phyloP scores from a whole-genome alignment of 2,797 vertebrate species.

The Pelobates cultripes region DNA sequence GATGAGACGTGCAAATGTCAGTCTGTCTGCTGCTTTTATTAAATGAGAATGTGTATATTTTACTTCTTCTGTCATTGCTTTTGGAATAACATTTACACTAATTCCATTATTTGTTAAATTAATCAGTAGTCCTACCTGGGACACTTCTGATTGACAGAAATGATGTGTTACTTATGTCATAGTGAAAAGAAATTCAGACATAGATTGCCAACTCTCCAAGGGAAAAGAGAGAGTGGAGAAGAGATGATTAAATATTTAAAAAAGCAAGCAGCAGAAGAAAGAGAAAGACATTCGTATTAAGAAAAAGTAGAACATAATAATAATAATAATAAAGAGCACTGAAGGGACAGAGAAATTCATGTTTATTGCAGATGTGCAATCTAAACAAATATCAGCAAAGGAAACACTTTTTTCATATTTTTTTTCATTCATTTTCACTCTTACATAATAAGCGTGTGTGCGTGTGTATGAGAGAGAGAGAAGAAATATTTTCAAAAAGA shows the following conservation, averaged over 20 bases:
- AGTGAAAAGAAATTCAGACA: background rate
- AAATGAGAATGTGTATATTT: no score
- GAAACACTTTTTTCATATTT: slow-evolving; percentile 14
- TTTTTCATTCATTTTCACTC: no score
- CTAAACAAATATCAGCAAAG: slow-evolving; percentile 9
- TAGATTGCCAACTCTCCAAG: slow-evolving; percentile 16
- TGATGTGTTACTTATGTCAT: slow-evolving; percentile 11
- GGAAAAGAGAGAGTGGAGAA: background rate
- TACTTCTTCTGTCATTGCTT: no score
- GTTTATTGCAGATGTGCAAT: slow-evolving; percentile 3
- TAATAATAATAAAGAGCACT: background rate
- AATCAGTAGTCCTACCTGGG: background rate
- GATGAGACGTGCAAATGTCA: background rate
- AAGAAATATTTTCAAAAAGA: slow-evolving; percentile 36
- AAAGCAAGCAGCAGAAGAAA: background rate
- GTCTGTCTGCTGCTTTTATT: background rate
- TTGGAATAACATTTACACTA: slow-evolving; percentile 4
- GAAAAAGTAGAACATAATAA: slow-evolving; percentile 3
- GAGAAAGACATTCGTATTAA: background rate
- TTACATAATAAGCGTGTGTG: background rate
- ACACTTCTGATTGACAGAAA: slow-evolving; percentile 2
- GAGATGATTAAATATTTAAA: background rate
- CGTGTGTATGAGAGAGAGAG: slow-evolving; percentile 16
- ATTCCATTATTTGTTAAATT: slow-evolving; percentile 13
- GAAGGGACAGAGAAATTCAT: background rate